Conservation (phyloP, 2,797 vertebrate species). For the Muscicapa striata region DNA sequence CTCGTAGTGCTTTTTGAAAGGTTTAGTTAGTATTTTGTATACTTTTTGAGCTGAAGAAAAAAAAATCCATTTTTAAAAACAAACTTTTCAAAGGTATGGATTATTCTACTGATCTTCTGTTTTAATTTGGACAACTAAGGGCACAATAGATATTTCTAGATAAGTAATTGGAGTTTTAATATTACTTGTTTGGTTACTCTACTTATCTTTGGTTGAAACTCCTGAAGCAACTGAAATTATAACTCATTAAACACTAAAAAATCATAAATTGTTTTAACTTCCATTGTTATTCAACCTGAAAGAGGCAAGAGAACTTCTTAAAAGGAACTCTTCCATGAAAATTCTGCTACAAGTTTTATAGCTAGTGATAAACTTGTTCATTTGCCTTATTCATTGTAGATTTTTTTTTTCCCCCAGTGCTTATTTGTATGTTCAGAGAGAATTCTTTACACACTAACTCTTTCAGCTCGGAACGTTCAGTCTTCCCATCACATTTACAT, state of each 20-base stretch:
- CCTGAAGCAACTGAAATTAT: neutral
- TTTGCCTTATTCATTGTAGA: neutral
- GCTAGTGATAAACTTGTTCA: neutral
- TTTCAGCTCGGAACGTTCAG: neutral
- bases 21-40: neutral
- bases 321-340: neutral
- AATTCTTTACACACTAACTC: neutral
- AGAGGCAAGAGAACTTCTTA: neutral
- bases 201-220: neutral
- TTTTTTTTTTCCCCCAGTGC: neutral
- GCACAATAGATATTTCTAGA: neutral
- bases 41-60: neutral
- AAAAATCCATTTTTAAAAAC: neutral
- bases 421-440: neutral
- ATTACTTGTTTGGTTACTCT: neutral
- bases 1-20: neutral
- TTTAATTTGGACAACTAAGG: neutral
- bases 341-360: neutral
- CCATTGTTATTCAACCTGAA: neutral
- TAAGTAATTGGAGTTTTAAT: neutral
- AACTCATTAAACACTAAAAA: neutral
- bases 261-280: neutral
- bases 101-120: neutral
- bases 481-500: neutral
- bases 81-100: neutral